phyloP scores from a whole-genome alignment of 2,888 invertebrate genomes.

The Panopea generosa region DNA sequence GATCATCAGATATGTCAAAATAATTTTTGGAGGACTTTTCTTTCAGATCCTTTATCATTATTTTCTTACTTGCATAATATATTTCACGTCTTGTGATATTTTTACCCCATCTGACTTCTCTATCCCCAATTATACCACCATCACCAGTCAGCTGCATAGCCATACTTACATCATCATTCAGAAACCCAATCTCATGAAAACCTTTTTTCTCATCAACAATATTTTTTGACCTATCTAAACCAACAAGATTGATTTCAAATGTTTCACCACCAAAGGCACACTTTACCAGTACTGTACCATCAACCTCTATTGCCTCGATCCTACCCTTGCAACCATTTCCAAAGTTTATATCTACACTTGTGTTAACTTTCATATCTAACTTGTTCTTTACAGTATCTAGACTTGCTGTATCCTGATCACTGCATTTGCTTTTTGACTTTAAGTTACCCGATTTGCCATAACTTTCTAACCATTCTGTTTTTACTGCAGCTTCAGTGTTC shows the following conservation, averaged over 20 bases:
- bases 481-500: not conserved
- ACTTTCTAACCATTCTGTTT: too few species aligned
- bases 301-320: slow-evolving; percentile 36
- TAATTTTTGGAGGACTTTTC: too few species aligned
- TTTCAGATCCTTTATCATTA: slow-evolving; percentile 15
- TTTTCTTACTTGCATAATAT: slow-evolving; percentile 46
- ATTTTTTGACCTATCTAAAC: slow-evolving; percentile 10
- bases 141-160: not conserved
- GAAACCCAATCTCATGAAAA: too few species aligned
- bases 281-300: slow-evolving; percentile 43
- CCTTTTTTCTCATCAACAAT: not conserved
- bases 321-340: slow-evolving; percentile 46
- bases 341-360: slow-evolving; percentile 39
- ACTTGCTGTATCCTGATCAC: too few species aligned
- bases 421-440: too few species aligned
- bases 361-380: slow-evolving; percentile 31
- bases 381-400: not conserved
- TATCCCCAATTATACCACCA: slow-evolving; percentile 18
- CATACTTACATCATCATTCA: too few species aligned
- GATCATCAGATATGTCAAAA: too few species aligned
- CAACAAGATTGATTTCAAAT: slow-evolving; percentile 37
- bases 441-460: too few species aligned
- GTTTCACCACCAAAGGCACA: slow-evolving; percentile 42
- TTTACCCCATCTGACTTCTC: slow-evolving; percentile 5
- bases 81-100: slow-evolving; percentile 32